Base-by-base conservation (phyloP, 2,888 invertebrate genomes). In the Halictus ligatus region DNA sequence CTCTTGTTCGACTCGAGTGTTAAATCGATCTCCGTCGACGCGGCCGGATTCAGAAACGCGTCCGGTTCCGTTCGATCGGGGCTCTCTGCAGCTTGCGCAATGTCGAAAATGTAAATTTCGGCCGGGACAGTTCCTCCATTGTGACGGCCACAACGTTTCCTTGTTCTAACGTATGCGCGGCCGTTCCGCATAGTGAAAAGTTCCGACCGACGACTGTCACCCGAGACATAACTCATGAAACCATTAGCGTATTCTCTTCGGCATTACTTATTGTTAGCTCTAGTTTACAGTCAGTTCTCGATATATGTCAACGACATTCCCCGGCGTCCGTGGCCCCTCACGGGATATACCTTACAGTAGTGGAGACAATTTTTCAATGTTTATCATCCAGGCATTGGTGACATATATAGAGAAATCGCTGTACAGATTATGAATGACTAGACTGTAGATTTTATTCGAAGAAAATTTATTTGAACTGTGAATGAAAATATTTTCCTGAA, bases 1-100 rank as follows among this genome's bases (percentile, higher is more conserved):
- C 85, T 74, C 86, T 86, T 86, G 85, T 82, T 81, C 81, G 81
- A 60, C 74, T 81, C 74, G 78, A 81, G 86, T 81, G 85, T 79
- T 85, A 81, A 85, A 86, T 86, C 86, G 86, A 86, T 86, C 86
- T 75, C 69, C 69, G 69, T 25, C 67, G 75, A 72, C 81, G 67
- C 50, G 72, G 50, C 40, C 40, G 35, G 40, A 75, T 80, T 69
- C 76, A 72, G 81, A 75, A 81, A 86, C 78, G 81, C 73, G 79
- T 78, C 46, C 67, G 67, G 67, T 35, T 35, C 67, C 69, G 48
- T 71, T 75, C 73, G 35, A 43, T 25, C 76, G 69, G 77, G 58
- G 3, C 58, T n/a, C 73, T 40, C 74, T 43, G 76, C 69, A 50
- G 76, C 69, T 69, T 71, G 73, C 75, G 77, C 71, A 72, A 80